phyloP scores from a whole-genome alignment of 2,113 vertebrate species.

The Semnornis frantzii region DNA sequence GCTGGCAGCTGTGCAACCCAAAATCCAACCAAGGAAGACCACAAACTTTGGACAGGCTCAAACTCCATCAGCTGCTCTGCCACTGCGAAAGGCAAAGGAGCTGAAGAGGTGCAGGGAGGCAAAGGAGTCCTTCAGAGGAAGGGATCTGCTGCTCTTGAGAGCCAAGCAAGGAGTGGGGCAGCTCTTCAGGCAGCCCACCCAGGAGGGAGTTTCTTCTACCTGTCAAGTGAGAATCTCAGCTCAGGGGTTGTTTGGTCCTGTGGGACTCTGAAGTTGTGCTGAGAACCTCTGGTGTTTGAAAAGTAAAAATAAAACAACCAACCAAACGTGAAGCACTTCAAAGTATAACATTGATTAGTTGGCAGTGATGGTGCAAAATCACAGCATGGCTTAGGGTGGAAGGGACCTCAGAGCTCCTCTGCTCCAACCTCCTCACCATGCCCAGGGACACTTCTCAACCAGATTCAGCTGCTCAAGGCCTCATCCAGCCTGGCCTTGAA shows the following conservation, averaged over 20 bases:
- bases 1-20: not conserved
- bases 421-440: too few relatives aligned
- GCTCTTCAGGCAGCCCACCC: not conserved
- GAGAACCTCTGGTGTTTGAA: not conserved
- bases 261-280: not conserved
- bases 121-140: not conserved
- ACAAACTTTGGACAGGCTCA: not conserved
- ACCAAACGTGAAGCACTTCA: not conserved
- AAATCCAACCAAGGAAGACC: not conserved
- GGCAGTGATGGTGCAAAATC: not conserved
- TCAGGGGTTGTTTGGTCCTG: not conserved
- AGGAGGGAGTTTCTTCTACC: not conserved
- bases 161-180: not conserved
- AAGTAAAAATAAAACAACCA: not conserved
- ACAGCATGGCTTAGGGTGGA: too few relatives aligned
- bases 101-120: not conserved
- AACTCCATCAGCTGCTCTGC: not conserved
- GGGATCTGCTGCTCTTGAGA: not conserved
- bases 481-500: too few relatives aligned
- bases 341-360: rapidly evolving
- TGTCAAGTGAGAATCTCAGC: not conserved
- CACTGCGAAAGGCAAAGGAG: not conserved
- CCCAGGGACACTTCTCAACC: too few relatives aligned
- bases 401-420: too few relatives aligned
- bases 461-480: too few relatives aligned